Evolutionary conservation across 2,797 vertebrate species (phyloP).

Genomic region (Falco novaeseelandiae): DNA sequence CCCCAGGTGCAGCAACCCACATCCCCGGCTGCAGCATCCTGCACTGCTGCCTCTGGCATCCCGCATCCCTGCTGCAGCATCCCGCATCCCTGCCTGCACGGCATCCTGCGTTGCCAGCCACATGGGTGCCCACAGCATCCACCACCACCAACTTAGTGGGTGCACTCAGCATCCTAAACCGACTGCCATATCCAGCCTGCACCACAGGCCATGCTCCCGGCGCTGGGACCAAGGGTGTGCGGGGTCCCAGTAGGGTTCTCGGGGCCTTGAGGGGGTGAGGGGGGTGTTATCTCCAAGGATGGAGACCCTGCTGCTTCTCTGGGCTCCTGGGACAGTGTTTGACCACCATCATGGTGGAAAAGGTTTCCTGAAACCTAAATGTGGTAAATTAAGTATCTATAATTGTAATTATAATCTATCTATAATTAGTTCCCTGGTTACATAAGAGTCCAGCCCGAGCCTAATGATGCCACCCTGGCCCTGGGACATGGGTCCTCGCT

Average conservation of each 20-base stretch:
- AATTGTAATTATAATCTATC: neutral
- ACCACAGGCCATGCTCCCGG: rapidly evolving
- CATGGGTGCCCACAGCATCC: neutral
- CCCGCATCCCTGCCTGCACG: neutral
- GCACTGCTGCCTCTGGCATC: neutral
- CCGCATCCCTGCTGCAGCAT: neutral
- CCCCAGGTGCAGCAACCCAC: neutral
- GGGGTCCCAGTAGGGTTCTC: rapidly evolving
- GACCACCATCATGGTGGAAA: neutral
- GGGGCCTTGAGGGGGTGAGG: rapidly evolving
- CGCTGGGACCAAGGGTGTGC: rapidly evolving
- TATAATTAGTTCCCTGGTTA: neutral
- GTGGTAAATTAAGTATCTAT: neutral
- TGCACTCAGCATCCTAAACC: neutral
- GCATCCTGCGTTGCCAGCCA: too few species aligned
- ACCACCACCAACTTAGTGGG: rapidly evolving
- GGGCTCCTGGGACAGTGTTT: neutral
- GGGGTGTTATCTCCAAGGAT: rapidly evolving
- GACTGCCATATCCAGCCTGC: neutral
- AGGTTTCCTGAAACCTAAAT: neutral
- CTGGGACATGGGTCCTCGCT: neutral
- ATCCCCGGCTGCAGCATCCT: neutral
- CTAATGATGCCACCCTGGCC: neutral
- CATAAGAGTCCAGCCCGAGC: neutral
- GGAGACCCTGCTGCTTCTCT: neutral